phyloP scores from a whole-genome alignment of 2,888 invertebrate species.

The Phyto melanocephala region DNA sequence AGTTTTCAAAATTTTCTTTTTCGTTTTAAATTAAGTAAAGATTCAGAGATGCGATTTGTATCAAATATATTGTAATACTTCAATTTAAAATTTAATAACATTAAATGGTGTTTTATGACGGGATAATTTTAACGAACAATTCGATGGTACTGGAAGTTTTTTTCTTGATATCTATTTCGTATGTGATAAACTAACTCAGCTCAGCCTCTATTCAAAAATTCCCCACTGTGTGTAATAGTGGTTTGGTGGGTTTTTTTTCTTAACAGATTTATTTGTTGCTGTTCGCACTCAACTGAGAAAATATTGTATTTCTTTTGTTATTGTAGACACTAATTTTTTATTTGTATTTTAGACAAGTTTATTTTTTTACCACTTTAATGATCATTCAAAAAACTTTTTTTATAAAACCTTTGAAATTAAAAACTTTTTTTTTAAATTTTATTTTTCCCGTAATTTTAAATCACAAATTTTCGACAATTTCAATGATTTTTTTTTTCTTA shows the following conservation, averaged over 20 bases:
- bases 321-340: no score
- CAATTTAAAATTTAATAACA: no score
- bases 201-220: constrained; percentile 20
- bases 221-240: constrained; percentile 4
- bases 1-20: no score
- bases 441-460: not conserved
- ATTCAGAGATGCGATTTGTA: no score
- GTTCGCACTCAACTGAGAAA: constrained; percentile 35
- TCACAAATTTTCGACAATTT: not conserved
- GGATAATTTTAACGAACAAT: no score
- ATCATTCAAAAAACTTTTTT: not conserved
- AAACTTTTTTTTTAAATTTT: not conserved
- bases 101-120: no score
- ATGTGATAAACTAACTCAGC: no score
- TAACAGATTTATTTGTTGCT: constrained; percentile 2
- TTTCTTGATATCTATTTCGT: no score
- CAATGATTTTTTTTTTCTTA: not conserved
- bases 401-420: constrained; percentile 34
- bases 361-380: not conserved
- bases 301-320: constrained; percentile 30
- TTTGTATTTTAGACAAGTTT: constrained; percentile 9
- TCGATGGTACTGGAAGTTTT: no score
- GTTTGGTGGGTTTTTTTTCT: constrained; percentile 50
- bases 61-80: no score
- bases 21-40: no score